phyloP scores from a whole-genome alignment of 2,888 invertebrate species.

The Oligia latruncula region DNA sequence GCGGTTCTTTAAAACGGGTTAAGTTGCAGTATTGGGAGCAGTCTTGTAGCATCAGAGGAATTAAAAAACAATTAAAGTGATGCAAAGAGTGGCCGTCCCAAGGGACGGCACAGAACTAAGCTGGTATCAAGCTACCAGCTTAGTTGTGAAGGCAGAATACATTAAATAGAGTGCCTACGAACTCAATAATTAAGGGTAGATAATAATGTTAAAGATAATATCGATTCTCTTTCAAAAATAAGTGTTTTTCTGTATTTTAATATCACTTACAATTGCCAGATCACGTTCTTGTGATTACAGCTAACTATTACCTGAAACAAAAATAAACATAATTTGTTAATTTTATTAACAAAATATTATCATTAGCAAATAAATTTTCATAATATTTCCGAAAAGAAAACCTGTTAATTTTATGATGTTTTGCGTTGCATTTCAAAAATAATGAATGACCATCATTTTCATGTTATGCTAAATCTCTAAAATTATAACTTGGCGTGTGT shows the following conservation, averaged over 20 bases:
- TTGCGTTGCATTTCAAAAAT: neutral
- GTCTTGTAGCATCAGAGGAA: neutral
- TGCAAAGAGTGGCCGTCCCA: neutral
- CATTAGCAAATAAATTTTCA: neutral
- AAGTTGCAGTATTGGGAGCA: neutral
- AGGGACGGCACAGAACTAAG: no score
- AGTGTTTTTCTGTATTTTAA: neutral
- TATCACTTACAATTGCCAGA: slow-evolving; percentile 23
- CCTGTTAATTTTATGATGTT: neutral
- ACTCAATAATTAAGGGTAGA: neutral
- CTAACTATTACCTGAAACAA: slow-evolving; percentile 42
- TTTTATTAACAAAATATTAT: no score
- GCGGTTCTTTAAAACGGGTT: slow-evolving; percentile 7
- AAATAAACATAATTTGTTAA: no score
- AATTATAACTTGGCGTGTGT: no score
- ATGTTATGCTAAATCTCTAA: neutral
- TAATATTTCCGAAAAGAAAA: neutral
- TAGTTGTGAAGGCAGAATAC: neutral
- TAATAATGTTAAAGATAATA: neutral
- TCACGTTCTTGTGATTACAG: neutral
- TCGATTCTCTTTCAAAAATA: neutral
- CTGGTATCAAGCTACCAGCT: neutral
- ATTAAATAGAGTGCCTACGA: neutral
- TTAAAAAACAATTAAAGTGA: neutral
- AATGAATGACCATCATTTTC: neutral